Conservation (phyloP, 1,140 invertebrate genomes). For the Scaptomyza hsui region DNA sequence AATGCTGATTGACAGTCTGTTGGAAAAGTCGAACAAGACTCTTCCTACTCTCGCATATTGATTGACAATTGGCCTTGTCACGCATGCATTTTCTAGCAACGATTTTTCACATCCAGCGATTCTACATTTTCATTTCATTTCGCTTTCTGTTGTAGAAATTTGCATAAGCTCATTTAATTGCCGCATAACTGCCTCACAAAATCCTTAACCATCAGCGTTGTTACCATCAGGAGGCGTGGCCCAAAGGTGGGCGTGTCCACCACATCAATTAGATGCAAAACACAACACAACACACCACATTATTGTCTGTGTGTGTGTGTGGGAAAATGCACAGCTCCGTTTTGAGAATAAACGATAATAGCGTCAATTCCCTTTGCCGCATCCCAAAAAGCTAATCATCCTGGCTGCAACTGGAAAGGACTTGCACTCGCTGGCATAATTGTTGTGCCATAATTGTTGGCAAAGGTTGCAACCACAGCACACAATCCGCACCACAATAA, state of each 20-base stretch:
- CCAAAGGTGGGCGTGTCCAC: constrained; percentile 25
- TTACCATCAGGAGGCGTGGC: constrained; percentile 26
- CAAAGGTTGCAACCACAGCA: constrained; percentile 30
- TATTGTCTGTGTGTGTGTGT: constrained; percentile 4
- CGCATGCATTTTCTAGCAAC: constrained; percentile 8
- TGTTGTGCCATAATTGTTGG: constrained; percentile 67
- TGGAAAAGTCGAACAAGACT: constrained; percentile 10
- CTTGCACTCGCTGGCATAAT: constrained; percentile 60
- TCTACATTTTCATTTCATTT: constrained; percentile 21
- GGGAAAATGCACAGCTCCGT: constrained; percentile 18
- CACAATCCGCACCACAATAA: constrained; percentile 3
- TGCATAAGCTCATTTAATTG: constrained; percentile 75
- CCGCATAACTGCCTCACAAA: constrained; percentile 56
- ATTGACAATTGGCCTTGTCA: constrained; percentile 43
- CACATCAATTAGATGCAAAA: constrained; percentile 68
- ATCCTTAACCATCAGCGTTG: constrained; percentile 37
- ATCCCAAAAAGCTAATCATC: constrained; percentile 78
- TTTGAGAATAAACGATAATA: constrained; percentile 55
- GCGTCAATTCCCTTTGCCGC: constrained; percentile 46
- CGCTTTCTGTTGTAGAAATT: constrained; percentile 24
- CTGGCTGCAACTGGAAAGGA: constrained; percentile 51
- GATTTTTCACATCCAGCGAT: not conserved
- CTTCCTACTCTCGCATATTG: constrained; percentile 16
- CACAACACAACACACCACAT: constrained; percentile 40
- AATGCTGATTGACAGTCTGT: constrained; percentile 74